Evolutionary conservation across 2,797 vertebrate species (phyloP).

Genomic region (Esox lucius): DNA sequence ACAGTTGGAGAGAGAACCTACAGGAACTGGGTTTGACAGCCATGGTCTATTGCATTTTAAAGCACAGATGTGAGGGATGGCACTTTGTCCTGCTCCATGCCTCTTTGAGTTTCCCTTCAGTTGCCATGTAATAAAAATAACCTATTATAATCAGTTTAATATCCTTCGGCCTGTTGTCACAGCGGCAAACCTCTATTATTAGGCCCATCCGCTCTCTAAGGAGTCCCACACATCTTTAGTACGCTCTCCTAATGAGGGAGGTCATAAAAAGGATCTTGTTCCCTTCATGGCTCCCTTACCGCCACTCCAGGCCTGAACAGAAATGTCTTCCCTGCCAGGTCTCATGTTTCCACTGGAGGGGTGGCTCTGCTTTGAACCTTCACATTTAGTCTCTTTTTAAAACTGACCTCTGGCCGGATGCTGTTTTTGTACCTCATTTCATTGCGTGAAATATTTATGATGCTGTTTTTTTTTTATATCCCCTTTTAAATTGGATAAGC

Average conservation of each 20-base stretch:
- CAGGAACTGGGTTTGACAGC: no score
- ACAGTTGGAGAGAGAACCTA: no score
- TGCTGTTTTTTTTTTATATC: conserved; percentile 7
- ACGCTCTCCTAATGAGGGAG: conserved; percentile 29
- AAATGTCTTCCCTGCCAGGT: conserved; percentile 14
- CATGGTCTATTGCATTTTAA: conserved; percentile 16
- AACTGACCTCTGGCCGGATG: conserved; percentile 43
- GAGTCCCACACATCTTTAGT: conserved; percentile 63
- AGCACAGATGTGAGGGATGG: conserved; percentile 52
- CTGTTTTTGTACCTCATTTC: conserved; percentile 29
- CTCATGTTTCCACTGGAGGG: conserved; percentile 16
- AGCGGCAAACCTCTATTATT: conserved; percentile 54
- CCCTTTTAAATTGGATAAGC: background rate
- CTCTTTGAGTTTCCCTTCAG: conserved; percentile 42
- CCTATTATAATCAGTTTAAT: conserved; percentile 55
- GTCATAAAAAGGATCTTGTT: conserved; percentile 16
- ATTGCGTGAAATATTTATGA: conserved; percentile 29
- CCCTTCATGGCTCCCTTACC: conserved; percentile 21
- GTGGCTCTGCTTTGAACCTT: conserved; percentile 9
- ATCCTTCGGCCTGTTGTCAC: conserved; percentile 43
- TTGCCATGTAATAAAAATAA: conserved; percentile 23
- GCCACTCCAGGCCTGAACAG: conserved; percentile 11
- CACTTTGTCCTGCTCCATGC: conserved; percentile 23
- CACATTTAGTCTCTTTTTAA: background rate
- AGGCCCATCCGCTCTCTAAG: conserved; percentile 61